Percentiles rank a stretch among this genome's conserved stretches.
Evolutionary conservation across 2,797 vertebrate genomes (phyloP).

Genomic region (Pygocentrus nattereri): DNA sequence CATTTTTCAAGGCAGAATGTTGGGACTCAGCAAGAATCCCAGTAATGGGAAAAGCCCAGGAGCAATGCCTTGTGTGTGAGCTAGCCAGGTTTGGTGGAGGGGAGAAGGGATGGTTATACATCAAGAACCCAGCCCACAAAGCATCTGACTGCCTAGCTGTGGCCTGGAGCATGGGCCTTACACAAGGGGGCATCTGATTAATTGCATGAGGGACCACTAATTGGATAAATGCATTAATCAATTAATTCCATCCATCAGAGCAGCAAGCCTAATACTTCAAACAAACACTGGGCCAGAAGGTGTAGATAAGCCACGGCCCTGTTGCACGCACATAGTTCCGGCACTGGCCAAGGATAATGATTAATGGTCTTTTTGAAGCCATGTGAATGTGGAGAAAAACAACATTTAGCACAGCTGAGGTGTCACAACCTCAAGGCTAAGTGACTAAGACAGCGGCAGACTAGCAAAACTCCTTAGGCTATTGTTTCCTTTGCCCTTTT

Average conservation of each 20-base stretch:
- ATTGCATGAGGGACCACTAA: constrained; percentile 84
- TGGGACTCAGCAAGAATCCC: constrained; percentile 63
- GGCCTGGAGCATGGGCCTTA: constrained; percentile 69
- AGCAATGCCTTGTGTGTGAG: constrained; percentile 53
- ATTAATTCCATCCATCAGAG: constrained; percentile 81
- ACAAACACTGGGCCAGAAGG: constrained; percentile 74
- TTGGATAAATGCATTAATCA: constrained; percentile 85
- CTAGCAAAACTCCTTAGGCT: constrained; percentile 57
- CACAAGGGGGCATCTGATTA: constrained; percentile 76
- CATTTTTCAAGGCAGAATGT: constrained; percentile 52
- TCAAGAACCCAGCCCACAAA: constrained; percentile 66
- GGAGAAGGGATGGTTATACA: constrained; percentile 61
- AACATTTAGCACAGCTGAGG: constrained; percentile 67
- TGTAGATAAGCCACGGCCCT: constrained; percentile 54
- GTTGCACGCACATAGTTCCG: constrained; percentile 50
- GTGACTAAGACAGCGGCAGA: constrained; percentile 64
- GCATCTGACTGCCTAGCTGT: constrained; percentile 69
- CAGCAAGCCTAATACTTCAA: constrained; percentile 77
- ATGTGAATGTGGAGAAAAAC: constrained; percentile 68
- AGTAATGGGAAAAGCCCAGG: constrained; percentile 61
- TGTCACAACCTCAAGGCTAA: constrained; percentile 63
- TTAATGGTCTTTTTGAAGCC: constrained; percentile 71
- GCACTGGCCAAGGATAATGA: constrained; percentile 58
- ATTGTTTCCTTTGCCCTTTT: constrained; percentile 74
- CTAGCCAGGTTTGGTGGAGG: constrained; percentile 61